These are phyloP conservation scores for Chitala chitala DNA, from an alignment of 2,113 vertebrate species.

Conservation along the genomic window DNA sequence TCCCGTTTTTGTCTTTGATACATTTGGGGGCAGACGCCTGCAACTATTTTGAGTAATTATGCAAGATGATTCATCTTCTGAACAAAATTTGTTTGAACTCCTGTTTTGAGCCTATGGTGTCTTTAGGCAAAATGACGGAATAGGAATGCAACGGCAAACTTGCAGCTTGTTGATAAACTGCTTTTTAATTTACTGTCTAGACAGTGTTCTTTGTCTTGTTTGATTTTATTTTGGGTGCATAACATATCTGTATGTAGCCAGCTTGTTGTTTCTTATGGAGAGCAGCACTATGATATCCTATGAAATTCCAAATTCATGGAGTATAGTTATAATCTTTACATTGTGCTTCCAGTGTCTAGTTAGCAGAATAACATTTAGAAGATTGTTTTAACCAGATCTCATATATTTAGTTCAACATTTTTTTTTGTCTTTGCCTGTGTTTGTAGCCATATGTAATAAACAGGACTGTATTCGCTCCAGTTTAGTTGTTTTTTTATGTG, in stretches of 20 bases:
- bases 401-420: not conserved
- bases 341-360: not conserved
- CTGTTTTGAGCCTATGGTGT: not conserved
- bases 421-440: not conserved
- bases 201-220: not conserved
- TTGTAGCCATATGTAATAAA: too few relatives aligned
- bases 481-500: conserved; percentile 20
- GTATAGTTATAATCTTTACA: not conserved
- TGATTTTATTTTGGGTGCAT: not conserved
- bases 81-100: conserved; percentile 7
- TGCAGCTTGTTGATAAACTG: not conserved
- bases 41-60: conserved; percentile 21
- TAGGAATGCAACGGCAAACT: not conserved
- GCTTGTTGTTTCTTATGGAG: too few relatives aligned
- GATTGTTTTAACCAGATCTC: too few relatives aligned
- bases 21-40: conserved; percentile 20
- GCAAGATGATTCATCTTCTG: conserved; percentile 34
- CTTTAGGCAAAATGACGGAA: not conserved
- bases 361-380: not conserved
- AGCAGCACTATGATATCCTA: too few relatives aligned
- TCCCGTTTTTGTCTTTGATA: conserved; percentile 10
- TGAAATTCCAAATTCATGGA: not conserved
- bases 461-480: conserved; percentile 21
- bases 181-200: not conserved
- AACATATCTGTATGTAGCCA: too few relatives aligned